These are phyloP conservation scores for Tipula helvola DNA, from an alignment of 2,888 invertebrate genomes.

Conservation along the genomic window DNA sequence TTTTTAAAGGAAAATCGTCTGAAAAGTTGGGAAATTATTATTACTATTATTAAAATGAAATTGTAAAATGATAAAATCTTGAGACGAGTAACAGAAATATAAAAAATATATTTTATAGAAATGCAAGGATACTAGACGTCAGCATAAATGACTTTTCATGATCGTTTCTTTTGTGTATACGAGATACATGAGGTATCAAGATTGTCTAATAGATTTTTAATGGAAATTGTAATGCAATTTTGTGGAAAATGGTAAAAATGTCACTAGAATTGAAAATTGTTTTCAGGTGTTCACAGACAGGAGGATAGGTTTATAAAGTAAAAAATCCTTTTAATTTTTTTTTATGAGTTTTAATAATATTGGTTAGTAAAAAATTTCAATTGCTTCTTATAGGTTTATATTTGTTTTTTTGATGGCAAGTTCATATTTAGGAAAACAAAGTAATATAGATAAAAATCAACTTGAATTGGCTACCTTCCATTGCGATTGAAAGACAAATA, in stretches of 20 bases:
- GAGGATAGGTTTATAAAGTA: no score
- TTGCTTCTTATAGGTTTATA: no score
- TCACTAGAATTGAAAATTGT: background rate
- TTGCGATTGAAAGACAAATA: no score
- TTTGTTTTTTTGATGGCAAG: no score
- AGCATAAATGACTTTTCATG: background rate
- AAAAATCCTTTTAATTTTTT: no score
- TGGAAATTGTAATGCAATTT: background rate
- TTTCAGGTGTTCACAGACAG: background rate
- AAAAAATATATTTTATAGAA: background rate
- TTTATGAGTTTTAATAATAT: no score
- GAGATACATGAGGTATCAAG: background rate
- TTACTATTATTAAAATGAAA: background rate
- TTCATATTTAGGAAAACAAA: no score
- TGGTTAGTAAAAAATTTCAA: no score
- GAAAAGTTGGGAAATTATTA: background rate
- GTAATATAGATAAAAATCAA: no score
- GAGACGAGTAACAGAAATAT: background rate
- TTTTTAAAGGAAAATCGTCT: background rate
- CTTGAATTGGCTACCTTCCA: no score
- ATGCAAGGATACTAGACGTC: background rate
- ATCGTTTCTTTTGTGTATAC: background rate
- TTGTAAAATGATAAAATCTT: background rate
- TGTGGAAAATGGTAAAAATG: background rate
- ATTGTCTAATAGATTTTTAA: background rate